These are phyloP conservation scores for Myopa tessellatipennis DNA, from an alignment of 2,888 invertebrate genomes.

Conservation along the genomic window DNA sequence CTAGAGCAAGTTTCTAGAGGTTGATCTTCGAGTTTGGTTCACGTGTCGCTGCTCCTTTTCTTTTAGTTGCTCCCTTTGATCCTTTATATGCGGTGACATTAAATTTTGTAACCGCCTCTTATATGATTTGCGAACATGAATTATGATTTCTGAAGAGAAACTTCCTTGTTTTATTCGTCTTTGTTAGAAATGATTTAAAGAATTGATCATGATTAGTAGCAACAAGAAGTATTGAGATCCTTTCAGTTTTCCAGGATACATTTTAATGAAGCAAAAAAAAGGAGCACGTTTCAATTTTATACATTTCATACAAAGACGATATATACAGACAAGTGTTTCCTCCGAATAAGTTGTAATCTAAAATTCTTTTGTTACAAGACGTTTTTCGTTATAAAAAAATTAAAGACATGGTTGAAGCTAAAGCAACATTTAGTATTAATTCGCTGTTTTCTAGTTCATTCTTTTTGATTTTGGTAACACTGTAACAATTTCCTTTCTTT, in stretches of 20 bases:
- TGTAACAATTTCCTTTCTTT: neutral
- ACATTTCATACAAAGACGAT: no score
- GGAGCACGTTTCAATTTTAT: no score
- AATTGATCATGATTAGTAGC: neutral
- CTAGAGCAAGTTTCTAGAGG: neutral
- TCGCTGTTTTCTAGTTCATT: no score
- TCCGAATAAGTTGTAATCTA: no score
- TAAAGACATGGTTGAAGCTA: no score
- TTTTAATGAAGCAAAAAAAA: no score
- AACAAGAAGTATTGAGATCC: no score
- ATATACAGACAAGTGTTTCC: no score
- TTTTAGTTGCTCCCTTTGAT: neutral
- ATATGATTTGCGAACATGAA: neutral
- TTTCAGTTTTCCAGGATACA: no score
- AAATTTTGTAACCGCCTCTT: neutral
- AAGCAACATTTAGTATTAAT: no score
- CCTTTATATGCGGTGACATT: neutral
- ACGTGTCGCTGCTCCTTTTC: conserved; percentile 6
- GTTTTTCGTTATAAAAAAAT: no score
- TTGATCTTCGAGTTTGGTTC: conserved; percentile 8
- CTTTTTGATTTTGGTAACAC: neutral
- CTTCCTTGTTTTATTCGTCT: neutral
- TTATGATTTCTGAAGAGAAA: neutral
- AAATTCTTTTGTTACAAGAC: no score
- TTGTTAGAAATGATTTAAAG: neutral